These are phyloP conservation scores for Alligator sinensis DNA, from an alignment of 2,113 vertebrate genomes.

Conservation along the genomic window DNA sequence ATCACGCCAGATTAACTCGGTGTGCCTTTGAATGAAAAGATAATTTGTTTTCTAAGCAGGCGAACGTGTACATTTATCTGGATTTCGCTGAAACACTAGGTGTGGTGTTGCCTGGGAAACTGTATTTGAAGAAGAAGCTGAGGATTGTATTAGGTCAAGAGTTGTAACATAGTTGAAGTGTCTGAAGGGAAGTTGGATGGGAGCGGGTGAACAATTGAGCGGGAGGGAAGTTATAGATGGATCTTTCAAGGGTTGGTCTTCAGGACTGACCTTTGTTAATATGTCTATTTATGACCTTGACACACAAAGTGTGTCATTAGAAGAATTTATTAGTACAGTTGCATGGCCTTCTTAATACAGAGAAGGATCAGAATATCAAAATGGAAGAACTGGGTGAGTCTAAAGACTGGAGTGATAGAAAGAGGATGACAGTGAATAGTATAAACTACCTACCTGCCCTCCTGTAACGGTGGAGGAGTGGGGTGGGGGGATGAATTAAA, in stretches of 20 bases:
- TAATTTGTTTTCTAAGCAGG: not conserved
- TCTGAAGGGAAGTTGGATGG: not conserved
- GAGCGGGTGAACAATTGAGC: not conserved
- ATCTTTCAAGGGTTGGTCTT: not conserved
- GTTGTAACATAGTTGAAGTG: not conserved
- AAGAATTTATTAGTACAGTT: no score
- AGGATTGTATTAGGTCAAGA: no score
- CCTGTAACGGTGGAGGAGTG: no score
- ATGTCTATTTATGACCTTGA: not conserved
- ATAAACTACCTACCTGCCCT: no score
- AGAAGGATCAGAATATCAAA: no score
- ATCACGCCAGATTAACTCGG: not conserved
- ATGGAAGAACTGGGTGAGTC: not conserved
- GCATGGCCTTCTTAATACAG: no score
- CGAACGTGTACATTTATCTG: not conserved
- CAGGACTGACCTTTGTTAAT: not conserved
- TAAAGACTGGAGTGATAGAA: no score
- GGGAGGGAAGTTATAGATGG: not conserved
- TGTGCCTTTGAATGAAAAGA: rapidly evolving
- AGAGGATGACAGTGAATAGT: no score
- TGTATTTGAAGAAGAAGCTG: no score
- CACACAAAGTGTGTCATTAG: no score
- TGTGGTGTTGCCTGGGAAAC: not conserved
- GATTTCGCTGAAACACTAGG: not conserved
- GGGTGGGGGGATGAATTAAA: no score